These are phyloP conservation scores for Whitmania pigra DNA, from an alignment of 1,140 invertebrate species.

Conservation along the genomic window DNA sequence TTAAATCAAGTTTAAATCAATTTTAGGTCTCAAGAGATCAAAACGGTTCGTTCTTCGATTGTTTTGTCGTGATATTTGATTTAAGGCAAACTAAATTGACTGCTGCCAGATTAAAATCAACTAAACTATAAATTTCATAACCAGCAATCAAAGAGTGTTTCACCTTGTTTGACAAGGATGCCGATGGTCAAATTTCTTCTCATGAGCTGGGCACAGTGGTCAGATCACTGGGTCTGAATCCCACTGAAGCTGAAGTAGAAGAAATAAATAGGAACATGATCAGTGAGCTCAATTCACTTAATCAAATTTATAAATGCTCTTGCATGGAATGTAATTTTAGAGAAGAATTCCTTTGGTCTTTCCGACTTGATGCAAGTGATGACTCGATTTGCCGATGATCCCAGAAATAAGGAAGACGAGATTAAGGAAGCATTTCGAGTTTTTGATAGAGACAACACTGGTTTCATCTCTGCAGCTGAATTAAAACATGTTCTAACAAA, in stretches of 20 bases:
- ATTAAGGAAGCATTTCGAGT: conserved; percentile 95
- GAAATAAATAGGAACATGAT: conserved; percentile 18
- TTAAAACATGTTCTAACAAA: conserved; percentile 93
- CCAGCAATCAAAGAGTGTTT: conserved; percentile 28
- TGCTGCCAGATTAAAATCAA: neutral
- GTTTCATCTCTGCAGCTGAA: conserved; percentile 57
- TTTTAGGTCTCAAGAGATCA: conserved; percentile 9
- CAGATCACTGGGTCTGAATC: conserved; percentile 24
- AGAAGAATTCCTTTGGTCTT: neutral
- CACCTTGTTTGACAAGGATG: conserved; percentile 28
- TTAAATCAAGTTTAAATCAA: neutral
- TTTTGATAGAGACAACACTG: conserved; percentile 91
- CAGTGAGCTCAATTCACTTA: neutral
- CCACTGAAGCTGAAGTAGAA: conserved; percentile 23
- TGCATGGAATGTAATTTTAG: neutral
- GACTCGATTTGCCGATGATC: conserved; percentile 10
- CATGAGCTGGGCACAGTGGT: conserved; percentile 26
- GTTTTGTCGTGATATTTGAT: neutral
- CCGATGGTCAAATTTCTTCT: conserved; percentile 25
- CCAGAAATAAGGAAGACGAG: conserved; percentile 83
- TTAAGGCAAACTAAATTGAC: neutral
- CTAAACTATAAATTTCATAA: neutral
- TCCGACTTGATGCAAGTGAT: conserved; percentile 15
- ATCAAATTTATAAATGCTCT: no score
- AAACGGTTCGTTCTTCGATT: conserved; percentile 3